A percentile compares a stretch with the other conserved stretches of the same genome.
phyloP scores from a whole-genome alignment of 2,113 vertebrate genomes.

The Falco punctatus region DNA sequence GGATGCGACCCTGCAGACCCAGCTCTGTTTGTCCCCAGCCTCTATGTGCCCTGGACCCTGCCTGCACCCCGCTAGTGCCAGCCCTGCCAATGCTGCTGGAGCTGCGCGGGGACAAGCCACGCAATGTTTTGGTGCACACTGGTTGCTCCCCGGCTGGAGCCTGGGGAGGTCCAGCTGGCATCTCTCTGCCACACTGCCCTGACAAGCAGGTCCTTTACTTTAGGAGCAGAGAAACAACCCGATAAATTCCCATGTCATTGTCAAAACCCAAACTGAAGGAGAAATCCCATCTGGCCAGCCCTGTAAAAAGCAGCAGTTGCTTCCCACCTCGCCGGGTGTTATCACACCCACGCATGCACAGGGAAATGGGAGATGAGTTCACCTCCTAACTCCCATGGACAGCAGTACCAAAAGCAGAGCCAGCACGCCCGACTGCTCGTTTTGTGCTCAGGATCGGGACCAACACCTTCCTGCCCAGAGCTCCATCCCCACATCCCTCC shows the following conservation, averaged over 20 bases:
- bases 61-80: background rate
- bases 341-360: background rate
- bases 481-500: background rate
- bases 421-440: background rate
- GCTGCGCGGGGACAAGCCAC: fast-evolving
- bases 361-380: background rate
- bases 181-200: fast-evolving
- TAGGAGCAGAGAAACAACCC: background rate
- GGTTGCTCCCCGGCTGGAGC: background rate
- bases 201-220: background rate
- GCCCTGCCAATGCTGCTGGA: background rate
- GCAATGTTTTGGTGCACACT: background rate
- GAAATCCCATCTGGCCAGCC: slow-evolving; percentile 43
- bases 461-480: background rate
- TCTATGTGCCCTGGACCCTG: background rate
- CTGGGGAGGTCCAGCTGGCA: background rate
- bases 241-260: background rate
- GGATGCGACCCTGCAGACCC: background rate
- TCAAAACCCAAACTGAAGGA: background rate
- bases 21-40: background rate
- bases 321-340: slow-evolving; percentile 31
- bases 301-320: slow-evolving; percentile 31
- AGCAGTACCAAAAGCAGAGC: background rate
- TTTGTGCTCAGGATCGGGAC: background rate
- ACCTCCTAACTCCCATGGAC: background rate